A percentile compares a stretch with the other conserved stretches of the same genome.
phyloP scores from a whole-genome alignment of 2,797 vertebrate species.

The Enteromius treurensis region DNA sequence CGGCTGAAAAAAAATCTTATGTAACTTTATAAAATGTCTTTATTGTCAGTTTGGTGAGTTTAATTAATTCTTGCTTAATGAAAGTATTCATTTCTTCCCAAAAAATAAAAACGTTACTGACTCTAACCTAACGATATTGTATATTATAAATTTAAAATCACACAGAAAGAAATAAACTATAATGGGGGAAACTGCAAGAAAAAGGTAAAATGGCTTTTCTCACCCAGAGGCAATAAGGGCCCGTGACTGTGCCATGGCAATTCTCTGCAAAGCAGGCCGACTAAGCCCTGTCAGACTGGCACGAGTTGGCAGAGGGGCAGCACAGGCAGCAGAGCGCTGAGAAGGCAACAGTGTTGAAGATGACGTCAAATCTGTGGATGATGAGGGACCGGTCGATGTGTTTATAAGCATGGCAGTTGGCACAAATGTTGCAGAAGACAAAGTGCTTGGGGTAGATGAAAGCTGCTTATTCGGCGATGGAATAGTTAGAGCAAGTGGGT shows the following conservation, averaged over 20 bases:
- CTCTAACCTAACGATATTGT: neutral
- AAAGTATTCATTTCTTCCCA: neutral
- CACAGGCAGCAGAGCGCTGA: conserved; percentile 67
- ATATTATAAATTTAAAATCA: neutral
- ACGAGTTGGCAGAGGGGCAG: conserved; percentile 75
- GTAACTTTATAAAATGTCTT: neutral
- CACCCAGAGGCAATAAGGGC: conserved; percentile 94
- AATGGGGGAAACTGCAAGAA: neutral
- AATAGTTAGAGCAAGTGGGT: conserved; percentile 72
- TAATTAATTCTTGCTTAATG: neutral
- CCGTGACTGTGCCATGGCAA: conserved; percentile 92
- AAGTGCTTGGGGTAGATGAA: conserved; percentile 62
- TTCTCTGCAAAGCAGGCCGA: conserved; percentile 85
- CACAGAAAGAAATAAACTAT: neutral
- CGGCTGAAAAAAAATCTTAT: neutral
- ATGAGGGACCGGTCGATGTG: conserved; percentile 68
- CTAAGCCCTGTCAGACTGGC: conserved; percentile 85
- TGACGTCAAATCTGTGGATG: conserved; percentile 68
- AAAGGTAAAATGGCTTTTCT: conserved; percentile 62
- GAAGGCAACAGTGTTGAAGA: conserved; percentile 70
- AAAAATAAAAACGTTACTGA: neutral
- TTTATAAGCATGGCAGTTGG: conserved; percentile 77
- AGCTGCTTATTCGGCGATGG: conserved; percentile 65
- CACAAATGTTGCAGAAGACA: conserved; percentile 66
- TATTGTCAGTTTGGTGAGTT: neutral